Conservation (phyloP, 2,113 vertebrate genomes). For the Typhlomys cinereus region DNA sequence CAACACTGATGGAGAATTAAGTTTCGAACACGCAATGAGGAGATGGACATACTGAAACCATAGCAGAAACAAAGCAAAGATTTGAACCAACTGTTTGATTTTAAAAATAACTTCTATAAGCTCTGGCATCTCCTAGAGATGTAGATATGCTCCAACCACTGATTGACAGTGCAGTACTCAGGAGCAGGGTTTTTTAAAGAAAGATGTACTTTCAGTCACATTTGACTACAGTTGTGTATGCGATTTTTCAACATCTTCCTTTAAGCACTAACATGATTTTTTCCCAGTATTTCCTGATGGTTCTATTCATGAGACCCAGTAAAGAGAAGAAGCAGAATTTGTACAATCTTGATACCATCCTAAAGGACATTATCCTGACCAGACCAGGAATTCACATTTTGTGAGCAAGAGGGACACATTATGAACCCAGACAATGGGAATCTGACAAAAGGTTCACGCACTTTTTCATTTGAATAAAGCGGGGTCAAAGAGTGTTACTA, state of each 20-base stretch:
- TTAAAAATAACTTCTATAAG: not conserved
- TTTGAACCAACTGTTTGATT: slow-evolving; percentile 35
- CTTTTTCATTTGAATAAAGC: not conserved
- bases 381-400: not conserved
- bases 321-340: slow-evolving; percentile 18
- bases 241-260: slow-evolving; percentile 10
- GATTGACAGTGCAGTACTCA: not conserved
- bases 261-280: not conserved
- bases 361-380: not conserved
- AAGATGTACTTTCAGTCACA: not conserved
- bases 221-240: not conserved
- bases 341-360: not conserved
- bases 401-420: not conserved
- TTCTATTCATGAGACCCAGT: not conserved
- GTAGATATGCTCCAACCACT: not conserved
- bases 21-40: not conserved
- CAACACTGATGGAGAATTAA: not conserved
- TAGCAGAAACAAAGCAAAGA: not conserved
- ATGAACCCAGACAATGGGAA: not conserved
- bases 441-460: not conserved
- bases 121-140: not conserved
- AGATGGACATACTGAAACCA: not conserved
- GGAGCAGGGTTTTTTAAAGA: not conserved
- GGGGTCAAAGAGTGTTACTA: not conserved
- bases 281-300: not conserved